Base-by-base conservation (phyloP, 2,113 vertebrate species). In the Leucosticte australis region DNA sequence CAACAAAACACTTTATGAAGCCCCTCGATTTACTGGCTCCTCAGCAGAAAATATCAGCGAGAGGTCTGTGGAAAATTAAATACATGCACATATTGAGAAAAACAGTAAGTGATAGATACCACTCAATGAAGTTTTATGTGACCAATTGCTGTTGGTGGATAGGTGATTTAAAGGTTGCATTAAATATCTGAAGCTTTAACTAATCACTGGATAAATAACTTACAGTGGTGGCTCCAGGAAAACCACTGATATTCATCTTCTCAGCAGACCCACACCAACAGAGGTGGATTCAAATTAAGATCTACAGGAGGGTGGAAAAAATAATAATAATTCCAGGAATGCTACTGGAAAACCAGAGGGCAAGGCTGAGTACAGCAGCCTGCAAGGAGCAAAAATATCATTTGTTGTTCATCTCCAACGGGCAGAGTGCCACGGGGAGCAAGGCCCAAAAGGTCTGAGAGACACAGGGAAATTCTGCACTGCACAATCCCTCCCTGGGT, bases 171-270 rank as follows among this genome's bases (percentile, higher is more conserved):
- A 95, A 86, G 57, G 39, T 30, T 89, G 89, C 57, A 77, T 91
- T 91, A 95, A 84, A 67, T 37, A 94, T 13, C 76, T 87, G 92
- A 94, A 91, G 88, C 47, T 90, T 94, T 88, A 87, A 87, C 95
- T 96, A 96, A 97, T 94, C 86, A n/a, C 64, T 80, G 71, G 57
- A 87, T 96, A 90, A 96, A 95, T 95, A 96, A 95, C 87, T 71
- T 83, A 53, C 10, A 60, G 70, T 1, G 11, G 57, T 81, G 75
- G 70, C 79, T 81, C 74, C 26, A 35, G 68, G 68, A 55, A 87
- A 68, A 62, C 0, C 1, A 50, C 39, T 35, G 64, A 79, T 47
- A 52, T 68, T 44, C 37, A 56, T 44, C 19, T 70, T 50, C 74
- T 83, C 49, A 60, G 73, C 73, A 80, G 47, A 62, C 42, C 37